A percentile compares a stretch with the other conserved stretches of the same genome.
These are phyloP conservation scores for Choloepus didactylus DNA, from an alignment of 2,797 vertebrate species.

Conservation along the genomic window DNA sequence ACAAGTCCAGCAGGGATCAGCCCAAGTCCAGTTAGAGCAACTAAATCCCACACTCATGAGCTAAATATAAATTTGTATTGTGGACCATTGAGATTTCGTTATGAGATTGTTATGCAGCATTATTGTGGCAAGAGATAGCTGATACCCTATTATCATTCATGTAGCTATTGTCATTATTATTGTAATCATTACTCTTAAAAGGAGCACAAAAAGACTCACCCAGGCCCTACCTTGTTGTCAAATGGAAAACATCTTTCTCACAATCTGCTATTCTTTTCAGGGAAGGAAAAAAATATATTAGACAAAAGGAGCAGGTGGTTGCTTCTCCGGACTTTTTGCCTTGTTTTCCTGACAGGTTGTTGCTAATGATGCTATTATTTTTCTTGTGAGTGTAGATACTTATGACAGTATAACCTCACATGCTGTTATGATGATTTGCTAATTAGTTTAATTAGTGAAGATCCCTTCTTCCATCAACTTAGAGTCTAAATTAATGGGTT, in stretches of 20 bases:
- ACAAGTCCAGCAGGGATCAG: not conserved
- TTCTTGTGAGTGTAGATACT: conserved; percentile 48
- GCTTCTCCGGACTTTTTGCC: conserved; percentile 26
- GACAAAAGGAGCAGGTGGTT: conserved; percentile 35
- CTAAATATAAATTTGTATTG: not conserved
- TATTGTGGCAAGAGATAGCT: not conserved
- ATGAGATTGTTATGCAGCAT: not conserved
- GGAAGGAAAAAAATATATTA: conserved; percentile 29
- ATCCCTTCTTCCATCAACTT: conserved; percentile 53
- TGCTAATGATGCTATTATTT: conserved; percentile 78
- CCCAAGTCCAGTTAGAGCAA: not conserved
- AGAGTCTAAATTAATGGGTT: conserved; percentile 32
- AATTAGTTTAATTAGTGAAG: conserved; percentile 81
- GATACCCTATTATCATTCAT: not conserved
- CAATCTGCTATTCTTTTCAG: conserved; percentile 18
- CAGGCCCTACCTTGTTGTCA: not conserved
- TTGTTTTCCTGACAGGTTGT: conserved; percentile 71
- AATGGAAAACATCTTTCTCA: conserved; percentile 16
- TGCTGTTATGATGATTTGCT: conserved; percentile 60
- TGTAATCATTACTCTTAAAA: not conserved
- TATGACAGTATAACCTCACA: conserved; percentile 73
- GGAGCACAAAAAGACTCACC: not conserved
- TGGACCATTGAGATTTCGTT: not conserved
- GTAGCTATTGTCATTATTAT: not conserved
- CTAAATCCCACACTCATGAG: not conserved